Conservation (phyloP, 2,888 invertebrate genomes). For the Chrysodeixis includens region DNA sequence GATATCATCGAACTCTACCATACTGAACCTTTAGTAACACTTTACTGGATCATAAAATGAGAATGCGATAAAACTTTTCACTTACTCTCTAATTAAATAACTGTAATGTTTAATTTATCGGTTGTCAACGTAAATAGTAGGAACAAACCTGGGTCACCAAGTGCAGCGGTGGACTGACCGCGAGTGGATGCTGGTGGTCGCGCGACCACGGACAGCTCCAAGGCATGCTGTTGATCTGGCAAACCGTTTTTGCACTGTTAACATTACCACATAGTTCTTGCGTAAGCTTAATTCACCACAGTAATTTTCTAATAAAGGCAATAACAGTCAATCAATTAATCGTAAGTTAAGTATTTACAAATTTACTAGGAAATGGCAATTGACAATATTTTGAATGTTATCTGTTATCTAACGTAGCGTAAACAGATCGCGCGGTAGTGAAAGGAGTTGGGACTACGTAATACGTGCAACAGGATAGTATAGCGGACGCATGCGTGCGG, state of each 20-base stretch:
- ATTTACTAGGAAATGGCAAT: slow-evolving; percentile 9
- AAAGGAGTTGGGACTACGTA: slow-evolving; percentile 47
- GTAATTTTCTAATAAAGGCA: slow-evolving; percentile 26
- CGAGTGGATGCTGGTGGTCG: slow-evolving; percentile 75
- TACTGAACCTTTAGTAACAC: slow-evolving; percentile 10
- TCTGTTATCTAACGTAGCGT: slow-evolving; percentile 44
- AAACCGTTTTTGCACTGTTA: slow-evolving; percentile 66
- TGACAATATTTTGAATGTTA: slow-evolving; percentile 18
- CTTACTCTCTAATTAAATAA: neutral
- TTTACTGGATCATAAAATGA: neutral
- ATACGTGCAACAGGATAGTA: slow-evolving; percentile 74
- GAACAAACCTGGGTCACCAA: slow-evolving; percentile 79
- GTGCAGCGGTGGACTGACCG: slow-evolving; percentile 77
- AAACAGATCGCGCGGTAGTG: slow-evolving; percentile 45
- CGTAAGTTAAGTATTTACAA: slow-evolving; percentile 13
- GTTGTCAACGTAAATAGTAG: slow-evolving; percentile 13
- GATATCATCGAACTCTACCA: slow-evolving; percentile 3
- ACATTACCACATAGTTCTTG: slow-evolving; percentile 64
- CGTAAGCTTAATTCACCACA: slow-evolving; percentile 48
- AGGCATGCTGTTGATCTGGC: slow-evolving; percentile 73
- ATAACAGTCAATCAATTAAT: slow-evolving; percentile 14
- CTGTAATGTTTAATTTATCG: neutral
- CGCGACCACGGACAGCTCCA: slow-evolving; percentile 86
- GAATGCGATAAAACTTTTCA: neutral
- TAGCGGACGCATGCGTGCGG: slow-evolving; percentile 81